Evolutionary conservation across 2,113 vertebrate genomes (phyloP).

Genomic region (Turnix velox): DNA sequence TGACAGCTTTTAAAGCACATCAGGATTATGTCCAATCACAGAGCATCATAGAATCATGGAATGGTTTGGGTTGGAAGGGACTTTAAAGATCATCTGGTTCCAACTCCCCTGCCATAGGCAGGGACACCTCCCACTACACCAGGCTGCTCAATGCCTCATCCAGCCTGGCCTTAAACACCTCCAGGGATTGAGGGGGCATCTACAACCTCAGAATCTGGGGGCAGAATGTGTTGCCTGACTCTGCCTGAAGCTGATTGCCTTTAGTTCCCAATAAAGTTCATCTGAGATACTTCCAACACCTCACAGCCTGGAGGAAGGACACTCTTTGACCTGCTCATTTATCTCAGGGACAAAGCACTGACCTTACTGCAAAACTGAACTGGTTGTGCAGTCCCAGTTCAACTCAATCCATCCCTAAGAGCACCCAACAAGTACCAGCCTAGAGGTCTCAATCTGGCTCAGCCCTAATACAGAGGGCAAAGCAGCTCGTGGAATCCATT

Average conservation of each 20-base stretch:
- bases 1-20: background rate
- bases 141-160: too few relatives aligned
- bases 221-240: background rate
- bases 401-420: background rate
- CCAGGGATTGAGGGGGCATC: too few relatives aligned
- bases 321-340: background rate
- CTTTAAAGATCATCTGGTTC: too few relatives aligned
- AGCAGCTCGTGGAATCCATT: background rate
- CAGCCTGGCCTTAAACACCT: too few relatives aligned
- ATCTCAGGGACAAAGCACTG: background rate
- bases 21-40: background rate
- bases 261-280: background rate
- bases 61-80: too few relatives aligned
- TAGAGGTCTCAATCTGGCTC: background rate
- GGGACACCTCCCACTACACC: too few relatives aligned
- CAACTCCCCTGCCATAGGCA: too few relatives aligned
- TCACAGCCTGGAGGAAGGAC: background rate
- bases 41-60: background rate
- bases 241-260: background rate
- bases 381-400: background rate
- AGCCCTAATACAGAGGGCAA: background rate
- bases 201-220: too few relatives aligned
- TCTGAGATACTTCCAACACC: background rate
- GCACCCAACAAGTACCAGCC: background rate
- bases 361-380: background rate